These are phyloP conservation scores for Trypoxylus dichotomus DNA, from an alignment of 1,140 invertebrate genomes.

Conservation along the genomic window DNA sequence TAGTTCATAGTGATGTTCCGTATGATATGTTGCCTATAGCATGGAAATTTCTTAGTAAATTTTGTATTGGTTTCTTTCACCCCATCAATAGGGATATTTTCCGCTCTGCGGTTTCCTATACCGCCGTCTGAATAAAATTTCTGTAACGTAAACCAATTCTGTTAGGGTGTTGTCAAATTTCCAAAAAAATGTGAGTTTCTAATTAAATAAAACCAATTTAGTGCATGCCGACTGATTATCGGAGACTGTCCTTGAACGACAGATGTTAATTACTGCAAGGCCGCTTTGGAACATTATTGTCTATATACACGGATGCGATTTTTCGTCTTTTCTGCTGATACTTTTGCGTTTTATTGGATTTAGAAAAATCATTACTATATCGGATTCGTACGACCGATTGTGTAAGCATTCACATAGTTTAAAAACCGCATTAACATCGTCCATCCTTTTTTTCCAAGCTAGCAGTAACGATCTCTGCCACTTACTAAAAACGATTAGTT, in stretches of 20 bases:
- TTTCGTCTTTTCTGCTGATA: conserved; percentile 8
- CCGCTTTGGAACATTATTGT: background rate
- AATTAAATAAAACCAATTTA: conserved; percentile 32
- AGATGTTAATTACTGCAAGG: background rate
- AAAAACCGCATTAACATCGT: too few species aligned
- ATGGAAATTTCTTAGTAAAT: background rate
- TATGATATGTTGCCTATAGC: background rate
- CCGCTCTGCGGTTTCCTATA: background rate
- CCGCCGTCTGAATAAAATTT: conserved; percentile 3
- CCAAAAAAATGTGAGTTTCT: conserved; percentile 38
- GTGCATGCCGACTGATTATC: background rate
- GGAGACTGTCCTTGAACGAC: background rate
- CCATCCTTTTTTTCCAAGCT: background rate
- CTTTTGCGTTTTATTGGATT: conserved; percentile 34
- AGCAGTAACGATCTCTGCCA: background rate
- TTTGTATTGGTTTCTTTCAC: background rate
- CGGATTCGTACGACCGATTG: background rate
- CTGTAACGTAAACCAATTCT: conserved; percentile 3
- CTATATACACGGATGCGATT: background rate
- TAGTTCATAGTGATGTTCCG: background rate
- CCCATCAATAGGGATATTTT: background rate
- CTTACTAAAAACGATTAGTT: background rate
- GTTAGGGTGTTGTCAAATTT: conserved; percentile 42
- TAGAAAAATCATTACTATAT: conserved; percentile 20
- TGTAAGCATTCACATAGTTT: background rate